A percentile compares a stretch with the other conserved stretches of the same genome.
These are phyloP conservation scores for Leptinotarsa undecemlineata DNA, from an alignment of 1,140 invertebrate species.

Conservation along the genomic window DNA sequence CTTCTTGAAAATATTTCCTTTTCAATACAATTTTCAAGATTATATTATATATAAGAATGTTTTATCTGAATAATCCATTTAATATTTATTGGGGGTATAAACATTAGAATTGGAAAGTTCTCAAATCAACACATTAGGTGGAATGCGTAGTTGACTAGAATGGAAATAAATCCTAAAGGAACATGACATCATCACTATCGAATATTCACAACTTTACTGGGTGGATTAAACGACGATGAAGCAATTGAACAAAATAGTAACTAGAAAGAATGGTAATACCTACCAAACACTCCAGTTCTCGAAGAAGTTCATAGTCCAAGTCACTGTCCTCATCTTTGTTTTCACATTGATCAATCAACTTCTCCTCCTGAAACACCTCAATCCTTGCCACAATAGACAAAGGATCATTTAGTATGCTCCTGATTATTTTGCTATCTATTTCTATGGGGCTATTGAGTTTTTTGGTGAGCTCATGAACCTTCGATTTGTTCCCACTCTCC, in stretches of 20 bases:
- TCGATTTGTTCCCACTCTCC: conserved; percentile 23
- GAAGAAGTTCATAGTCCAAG: conserved; percentile 23
- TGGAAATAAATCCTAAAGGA: too few relatives aligned
- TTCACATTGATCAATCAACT: not conserved
- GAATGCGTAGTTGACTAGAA: too few relatives aligned
- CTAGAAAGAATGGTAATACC: not conserved
- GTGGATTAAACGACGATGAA: too few relatives aligned
- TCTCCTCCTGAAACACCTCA: conserved; percentile 21
- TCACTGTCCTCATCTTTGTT: conserved; percentile 2
- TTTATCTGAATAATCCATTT: not conserved
- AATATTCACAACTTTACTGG: too few relatives aligned
- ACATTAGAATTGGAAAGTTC: too few relatives aligned
- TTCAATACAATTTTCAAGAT: not conserved
- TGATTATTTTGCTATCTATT: not conserved
- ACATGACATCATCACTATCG: too few relatives aligned
- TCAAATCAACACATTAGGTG: too few relatives aligned
- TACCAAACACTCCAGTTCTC: conserved; percentile 66
- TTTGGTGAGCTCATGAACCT: conserved; percentile 13
- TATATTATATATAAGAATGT: not conserved
- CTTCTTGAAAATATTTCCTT: not conserved
- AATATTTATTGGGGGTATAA: too few relatives aligned
- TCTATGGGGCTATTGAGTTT: conserved; percentile 10
- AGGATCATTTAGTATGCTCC: conserved; percentile 30
- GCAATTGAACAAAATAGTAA: not conserved
- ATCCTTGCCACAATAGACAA: conserved; percentile 26